Conservation (phyloP, 2,888 invertebrate genomes). For the Arctia plantaginis region DNA sequence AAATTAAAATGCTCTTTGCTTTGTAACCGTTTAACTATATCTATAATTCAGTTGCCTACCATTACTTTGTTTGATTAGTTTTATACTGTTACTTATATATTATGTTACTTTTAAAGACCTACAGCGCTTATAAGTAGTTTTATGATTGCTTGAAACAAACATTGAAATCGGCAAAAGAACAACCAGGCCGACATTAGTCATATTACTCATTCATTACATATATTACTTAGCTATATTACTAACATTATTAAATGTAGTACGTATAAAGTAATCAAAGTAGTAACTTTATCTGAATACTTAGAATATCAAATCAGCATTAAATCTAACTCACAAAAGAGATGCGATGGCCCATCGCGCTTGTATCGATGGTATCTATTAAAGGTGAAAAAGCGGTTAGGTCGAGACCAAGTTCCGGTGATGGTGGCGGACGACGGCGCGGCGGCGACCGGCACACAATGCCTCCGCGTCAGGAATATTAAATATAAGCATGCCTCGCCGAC, state of each 20-base stretch:
- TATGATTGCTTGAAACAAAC: not conserved
- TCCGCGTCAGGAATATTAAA: conserved; percentile 68
- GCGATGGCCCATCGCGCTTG: conserved; percentile 58
- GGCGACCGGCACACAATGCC: conserved; percentile 50
- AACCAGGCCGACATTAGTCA: not conserved
- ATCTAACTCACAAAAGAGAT: conserved; percentile 25
- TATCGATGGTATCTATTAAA: conserved; percentile 68
- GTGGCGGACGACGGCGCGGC: conserved; percentile 60
- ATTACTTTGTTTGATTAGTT: not conserved
- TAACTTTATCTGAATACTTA: not conserved
- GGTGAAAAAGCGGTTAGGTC: conserved; percentile 69
- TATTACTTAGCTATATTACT: not conserved
- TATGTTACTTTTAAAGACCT: not conserved
- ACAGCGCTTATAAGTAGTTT: not conserved
- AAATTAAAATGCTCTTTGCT: not conserved
- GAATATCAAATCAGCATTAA: conserved; percentile 14
- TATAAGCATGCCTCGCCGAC: conserved; percentile 44
- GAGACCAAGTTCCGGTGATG: conserved; percentile 73
- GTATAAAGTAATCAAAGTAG: not conserved
- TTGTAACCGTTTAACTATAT: not conserved
- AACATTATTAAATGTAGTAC: not conserved
- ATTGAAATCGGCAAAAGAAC: not conserved
- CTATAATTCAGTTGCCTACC: not conserved
- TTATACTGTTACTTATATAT: not conserved
- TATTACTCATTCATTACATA: not conserved